Percentiles rank a stretch among this genome's conserved stretches.
Conservation (phyloP, 2,797 vertebrate genomes). For the Antennarius maculatus region DNA sequence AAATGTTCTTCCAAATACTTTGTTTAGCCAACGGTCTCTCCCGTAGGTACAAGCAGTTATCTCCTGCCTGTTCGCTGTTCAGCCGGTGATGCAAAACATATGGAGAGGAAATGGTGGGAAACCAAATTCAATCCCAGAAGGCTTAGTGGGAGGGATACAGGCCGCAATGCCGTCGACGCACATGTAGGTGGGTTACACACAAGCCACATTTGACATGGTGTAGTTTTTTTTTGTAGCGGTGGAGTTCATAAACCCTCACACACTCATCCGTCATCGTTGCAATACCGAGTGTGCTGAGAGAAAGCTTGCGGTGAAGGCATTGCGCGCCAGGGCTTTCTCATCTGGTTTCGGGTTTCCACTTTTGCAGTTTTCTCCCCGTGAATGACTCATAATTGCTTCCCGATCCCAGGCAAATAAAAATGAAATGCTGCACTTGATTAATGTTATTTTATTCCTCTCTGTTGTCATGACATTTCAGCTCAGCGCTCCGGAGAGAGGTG, state of each 20-base stretch:
- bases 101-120: constrained; percentile 74
- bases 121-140: constrained; percentile 61
- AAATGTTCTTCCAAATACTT: constrained; percentile 16
- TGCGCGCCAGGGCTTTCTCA: constrained; percentile 23
- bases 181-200: constrained; percentile 63
- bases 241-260: constrained; percentile 50
- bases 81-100: constrained; percentile 72
- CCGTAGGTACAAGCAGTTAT: constrained; percentile 65
- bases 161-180: constrained; percentile 35
- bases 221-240: constrained; percentile 46
- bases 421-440: constrained; percentile 36
- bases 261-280: constrained; percentile 34
- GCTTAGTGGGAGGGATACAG: constrained; percentile 54
- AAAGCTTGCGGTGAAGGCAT: constrained; percentile 9
- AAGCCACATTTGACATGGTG: constrained; percentile 54
- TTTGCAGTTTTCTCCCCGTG: constrained; percentile 36
- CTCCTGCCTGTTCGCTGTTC: constrained; percentile 47
- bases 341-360: constrained; percentile 45
- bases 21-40: constrained; percentile 27
- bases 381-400: constrained; percentile 58
- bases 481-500: constrained; percentile 24
- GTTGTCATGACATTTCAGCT: constrained; percentile 53
- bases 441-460: constrained; percentile 10
- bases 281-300: constrained; percentile 13
- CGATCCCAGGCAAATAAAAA: constrained; percentile 46